These are phyloP conservation scores for Dryobota labecula DNA, from an alignment of 2,888 invertebrate species.

Conservation along the genomic window DNA sequence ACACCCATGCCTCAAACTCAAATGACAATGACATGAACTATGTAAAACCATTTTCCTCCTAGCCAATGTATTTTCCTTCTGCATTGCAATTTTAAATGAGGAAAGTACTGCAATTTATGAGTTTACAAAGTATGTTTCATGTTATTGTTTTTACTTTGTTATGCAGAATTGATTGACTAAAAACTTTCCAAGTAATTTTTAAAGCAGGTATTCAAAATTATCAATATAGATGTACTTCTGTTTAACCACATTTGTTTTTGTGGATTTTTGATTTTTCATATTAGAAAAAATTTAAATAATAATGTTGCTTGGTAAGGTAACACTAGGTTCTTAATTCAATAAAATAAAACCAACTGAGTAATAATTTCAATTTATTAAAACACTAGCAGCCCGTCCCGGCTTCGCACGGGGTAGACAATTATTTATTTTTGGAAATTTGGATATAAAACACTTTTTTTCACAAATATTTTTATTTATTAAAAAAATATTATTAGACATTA, in stretches of 20 bases:
- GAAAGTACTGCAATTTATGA: conserved; percentile 9
- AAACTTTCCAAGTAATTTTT: background rate
- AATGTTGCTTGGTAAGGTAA: background rate
- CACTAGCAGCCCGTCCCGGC: too few relatives aligned
- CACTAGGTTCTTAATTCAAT: background rate
- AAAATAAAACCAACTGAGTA: background rate
- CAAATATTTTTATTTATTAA: too few relatives aligned
- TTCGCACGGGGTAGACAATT: too few relatives aligned
- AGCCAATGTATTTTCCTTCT: conserved; percentile 8
- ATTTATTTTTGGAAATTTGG: too few relatives aligned
- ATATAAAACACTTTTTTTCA: too few relatives aligned
- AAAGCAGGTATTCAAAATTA: background rate
- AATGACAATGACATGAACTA: too few relatives aligned
- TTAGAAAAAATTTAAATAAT: background rate
- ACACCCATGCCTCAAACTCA: too few relatives aligned
- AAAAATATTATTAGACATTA: too few relatives aligned
- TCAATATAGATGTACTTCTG: background rate
- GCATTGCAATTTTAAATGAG: conserved; percentile 8
- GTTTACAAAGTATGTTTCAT: background rate
- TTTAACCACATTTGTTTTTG: background rate
- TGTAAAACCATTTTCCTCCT: conserved; percentile 12
- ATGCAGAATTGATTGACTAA: background rate
- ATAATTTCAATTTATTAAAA: background rate
- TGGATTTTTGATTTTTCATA: background rate
- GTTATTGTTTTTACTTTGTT: background rate